These are phyloP conservation scores for Ephestia elutella DNA, from an alignment of 1,140 invertebrate genomes.

Conservation along the genomic window DNA sequence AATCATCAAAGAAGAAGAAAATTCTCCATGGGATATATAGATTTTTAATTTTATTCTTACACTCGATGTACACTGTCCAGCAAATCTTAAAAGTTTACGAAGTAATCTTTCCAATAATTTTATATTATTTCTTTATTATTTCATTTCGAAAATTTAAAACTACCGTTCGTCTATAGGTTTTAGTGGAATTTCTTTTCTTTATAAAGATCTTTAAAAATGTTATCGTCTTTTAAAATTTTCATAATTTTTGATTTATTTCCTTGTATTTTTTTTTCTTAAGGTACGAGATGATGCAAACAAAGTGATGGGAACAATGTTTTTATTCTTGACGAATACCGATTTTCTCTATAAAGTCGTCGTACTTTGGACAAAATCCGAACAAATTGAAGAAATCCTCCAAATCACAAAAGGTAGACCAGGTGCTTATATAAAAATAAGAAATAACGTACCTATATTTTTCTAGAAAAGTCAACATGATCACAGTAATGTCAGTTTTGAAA, in stretches of 20 bases:
- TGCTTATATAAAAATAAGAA: background rate
- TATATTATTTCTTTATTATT: too few relatives aligned
- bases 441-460: too few relatives aligned
- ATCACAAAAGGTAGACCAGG: conserved; percentile 37
- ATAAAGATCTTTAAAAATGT: background rate
- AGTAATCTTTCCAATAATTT: conserved; percentile 19
- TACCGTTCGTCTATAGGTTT: too few relatives aligned
- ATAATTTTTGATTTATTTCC: background rate
- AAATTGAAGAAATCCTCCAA: conserved; percentile 38
- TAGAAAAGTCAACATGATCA: too few relatives aligned
- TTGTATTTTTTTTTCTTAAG: conserved; percentile 22
- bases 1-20: conserved; percentile 24
- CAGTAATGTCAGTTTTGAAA: too few relatives aligned
- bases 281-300: conserved; percentile 38
- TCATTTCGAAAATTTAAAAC: too few relatives aligned
- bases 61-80: conserved; percentile 37
- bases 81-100: conserved; percentile 42
- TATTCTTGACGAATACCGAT: conserved; percentile 46
- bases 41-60: conserved; percentile 26
- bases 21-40: conserved; percentile 35
- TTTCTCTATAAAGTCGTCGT: conserved; percentile 47
- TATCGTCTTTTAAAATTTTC: too few relatives aligned
- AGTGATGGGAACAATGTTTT: conserved; percentile 50
- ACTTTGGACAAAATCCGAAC: conserved; percentile 29
- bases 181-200: too few relatives aligned